Evolutionary conservation across 2,888 invertebrate genomes (phyloP), one percentile per base, ranked within the genome.

Genomic region (Tridacna gigas): DNA sequence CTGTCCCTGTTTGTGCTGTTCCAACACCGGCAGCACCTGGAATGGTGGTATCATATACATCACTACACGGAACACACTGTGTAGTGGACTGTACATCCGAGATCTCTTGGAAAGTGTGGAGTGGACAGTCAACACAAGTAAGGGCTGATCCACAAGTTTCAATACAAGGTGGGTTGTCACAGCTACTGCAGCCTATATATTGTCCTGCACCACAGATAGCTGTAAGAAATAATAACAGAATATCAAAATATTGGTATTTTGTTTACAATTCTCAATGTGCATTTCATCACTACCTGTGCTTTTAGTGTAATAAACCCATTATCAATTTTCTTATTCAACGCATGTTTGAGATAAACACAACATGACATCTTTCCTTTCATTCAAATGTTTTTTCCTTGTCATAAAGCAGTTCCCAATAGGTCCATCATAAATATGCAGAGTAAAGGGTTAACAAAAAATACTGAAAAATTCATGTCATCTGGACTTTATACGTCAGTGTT

Each of bases 71-170:
- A 15, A 25, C 15, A 77, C 77, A 77, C 67, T 67, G 77, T 51
- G 77, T 77, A 20, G 77, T 47, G 3, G 51, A 77, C 5, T 7
- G n/a, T 51, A 66, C 66, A 12, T 48, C 25, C 15, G 25, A 5
- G 15, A 25, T 48, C 20, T 65, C 66, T 51, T 77, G 77, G 77
- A 51, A 77, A 15, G 66, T 67, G 67, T 77, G 66, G 47, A 77
- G 47, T 20, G 66, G 66, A 28, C 77, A 77, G 48, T 65, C 77
- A 48, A 77, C 28, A 67, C 77, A 77, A 11, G 26, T 26, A 11
- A 77, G 67, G 67, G 65, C 26, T 26, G 47, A 47, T 48, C 77
- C 77, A 77, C 77, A 77, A 22, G 25, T n/a, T 12, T 67, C 51
- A 9, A 48, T 18, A 67, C 77, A 77, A 15, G 77, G 77, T 20